phyloP scores from a whole-genome alignment of 2,888 invertebrate genomes.

The Eristalinus aeneus region DNA sequence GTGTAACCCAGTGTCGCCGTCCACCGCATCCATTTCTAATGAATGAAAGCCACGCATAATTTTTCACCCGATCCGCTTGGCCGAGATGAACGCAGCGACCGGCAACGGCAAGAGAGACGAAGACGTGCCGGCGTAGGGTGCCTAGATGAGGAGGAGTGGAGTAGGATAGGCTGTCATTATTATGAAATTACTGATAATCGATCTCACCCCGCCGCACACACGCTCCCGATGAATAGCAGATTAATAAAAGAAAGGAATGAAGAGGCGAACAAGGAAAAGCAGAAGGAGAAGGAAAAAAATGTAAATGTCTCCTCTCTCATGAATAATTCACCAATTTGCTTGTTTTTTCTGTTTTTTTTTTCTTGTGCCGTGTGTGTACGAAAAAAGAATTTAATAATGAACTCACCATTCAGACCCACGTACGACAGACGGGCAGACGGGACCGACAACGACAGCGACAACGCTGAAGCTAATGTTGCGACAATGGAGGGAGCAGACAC shows the following conservation, averaged over 20 bases:
- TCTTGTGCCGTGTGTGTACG: constrained; percentile 39
- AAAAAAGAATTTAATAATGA: constrained; percentile 71
- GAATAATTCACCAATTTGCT: constrained; percentile 70
- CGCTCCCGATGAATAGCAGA: constrained; percentile 48
- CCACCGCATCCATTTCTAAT: constrained; percentile 60
- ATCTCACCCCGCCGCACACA: constrained; percentile 39
- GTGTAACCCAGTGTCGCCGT: constrained; percentile 18
- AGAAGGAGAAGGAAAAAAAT: constrained; percentile 51
- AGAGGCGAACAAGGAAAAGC: background rate
- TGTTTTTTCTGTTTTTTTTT: constrained; percentile 30
- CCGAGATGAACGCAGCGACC: background rate
- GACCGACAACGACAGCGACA: constrained; percentile 36
- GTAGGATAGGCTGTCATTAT: constrained; percentile 61
- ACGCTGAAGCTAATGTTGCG: constrained; percentile 9
- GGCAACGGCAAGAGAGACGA: background rate
- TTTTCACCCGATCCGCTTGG: constrained; percentile 31
- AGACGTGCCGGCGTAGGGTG: constrained; percentile 12
- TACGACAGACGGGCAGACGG: constrained; percentile 27
- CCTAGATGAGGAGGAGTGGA: background rate
- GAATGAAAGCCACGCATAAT: constrained; percentile 64
- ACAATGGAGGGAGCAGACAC: constrained; percentile 12
- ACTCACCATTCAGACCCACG: constrained; percentile 65
- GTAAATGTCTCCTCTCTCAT: constrained; percentile 66
- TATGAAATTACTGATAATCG: constrained; percentile 70
- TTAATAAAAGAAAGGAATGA: constrained; percentile 55